Conservation (phyloP, 2,888 invertebrate species). For the Calameuta filiformis region DNA sequence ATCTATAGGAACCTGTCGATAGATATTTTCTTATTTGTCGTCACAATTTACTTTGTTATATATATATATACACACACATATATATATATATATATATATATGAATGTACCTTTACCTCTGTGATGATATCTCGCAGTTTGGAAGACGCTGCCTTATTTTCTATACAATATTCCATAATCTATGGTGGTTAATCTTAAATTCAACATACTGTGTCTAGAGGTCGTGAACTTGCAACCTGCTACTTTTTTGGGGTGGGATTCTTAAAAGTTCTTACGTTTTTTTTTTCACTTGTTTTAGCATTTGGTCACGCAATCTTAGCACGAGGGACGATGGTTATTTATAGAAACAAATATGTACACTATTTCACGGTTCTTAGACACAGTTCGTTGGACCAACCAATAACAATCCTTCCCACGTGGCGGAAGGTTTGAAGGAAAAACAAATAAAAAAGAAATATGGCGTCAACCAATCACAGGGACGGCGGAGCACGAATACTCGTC, state of each 20-base stretch:
- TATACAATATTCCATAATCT: not conserved
- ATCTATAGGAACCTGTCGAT: constrained; percentile 4
- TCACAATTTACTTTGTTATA: constrained; percentile 4
- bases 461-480: not conserved
- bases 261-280: not conserved
- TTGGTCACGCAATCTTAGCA: not conserved
- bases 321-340: no score
- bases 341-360: not conserved
- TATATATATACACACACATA: no score
- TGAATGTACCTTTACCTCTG: not conserved
- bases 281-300: not conserved
- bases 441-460: not conserved
- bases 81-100: no score
- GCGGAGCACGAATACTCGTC: not conserved
- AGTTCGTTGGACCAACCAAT: not conserved
- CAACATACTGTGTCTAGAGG: not conserved
- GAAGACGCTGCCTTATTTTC: not conserved
- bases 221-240: not conserved
- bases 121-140: not conserved
- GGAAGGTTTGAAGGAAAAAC: not conserved
- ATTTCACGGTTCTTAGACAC: not conserved
- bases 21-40: constrained; percentile 15
- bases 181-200: not conserved
- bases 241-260: not conserved
- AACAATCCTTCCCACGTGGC: not conserved